Evolutionary conservation across 2,797 vertebrate species (phyloP), one percentile per base, ranked within the genome.

Genomic region (Chelonia mydas): DNA sequence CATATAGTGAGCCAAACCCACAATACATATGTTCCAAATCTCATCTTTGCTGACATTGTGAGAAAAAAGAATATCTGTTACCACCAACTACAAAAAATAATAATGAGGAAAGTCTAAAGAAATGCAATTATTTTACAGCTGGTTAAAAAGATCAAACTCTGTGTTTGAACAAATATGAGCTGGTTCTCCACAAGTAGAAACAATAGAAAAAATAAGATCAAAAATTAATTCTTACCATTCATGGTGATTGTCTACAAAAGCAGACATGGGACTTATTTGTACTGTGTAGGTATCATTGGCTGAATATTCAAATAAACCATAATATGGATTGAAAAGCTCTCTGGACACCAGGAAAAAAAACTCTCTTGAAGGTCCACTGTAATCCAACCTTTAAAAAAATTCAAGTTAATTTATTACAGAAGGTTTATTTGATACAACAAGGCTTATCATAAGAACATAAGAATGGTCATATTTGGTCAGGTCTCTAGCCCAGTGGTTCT

Each of bases 241-340:
- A 8, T 99, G 99, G 96, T 99, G 99, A 98, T 99, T 99, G 98
- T 99, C 99, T 81, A 99, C 99, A 65, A 99, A 99, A 91, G 99
- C 99, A 91, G 99, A 99, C 99, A 99, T 99, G 90, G 99, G 99
- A 98, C 99, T 99, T 97, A 99, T 99, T 98, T 99, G 99, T 95
- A 99, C 99, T 68, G 99, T 99, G 96, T 99, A 99, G 5, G 99
- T 99, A 97, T 99, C 99, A 1, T 99, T 99, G 97, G 99, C 99
- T 54, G 99, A 99, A 97, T 99, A 99, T 96, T 99, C 99, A 98
- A 99, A 99, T 92, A 99, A 98, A 94, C 99, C 99, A 47, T 99
- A 99, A 97, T 99, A 99, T 0, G 99, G 99, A 98, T 99, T 99
- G 97, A 99, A 99, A 90, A 99, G 99, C 93, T 99, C 99, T 98